phyloP scores from a whole-genome alignment of 2,113 vertebrate genomes.

The Leptosomus discolor region DNA sequence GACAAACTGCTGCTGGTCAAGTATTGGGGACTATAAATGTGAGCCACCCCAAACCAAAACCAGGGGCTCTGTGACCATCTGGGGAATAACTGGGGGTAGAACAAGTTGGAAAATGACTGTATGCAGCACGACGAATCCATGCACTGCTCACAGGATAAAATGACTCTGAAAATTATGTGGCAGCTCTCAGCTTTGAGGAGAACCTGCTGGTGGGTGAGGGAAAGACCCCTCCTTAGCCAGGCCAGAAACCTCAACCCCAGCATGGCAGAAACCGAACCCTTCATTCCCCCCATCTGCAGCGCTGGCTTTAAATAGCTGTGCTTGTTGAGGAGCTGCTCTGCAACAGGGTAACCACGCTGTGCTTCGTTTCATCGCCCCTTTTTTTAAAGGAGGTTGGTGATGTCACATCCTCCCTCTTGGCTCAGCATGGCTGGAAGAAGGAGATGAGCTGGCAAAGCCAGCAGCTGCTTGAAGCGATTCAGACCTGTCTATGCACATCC shows the following conservation, averaged over 20 bases:
- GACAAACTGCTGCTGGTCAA: not conserved
- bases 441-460: not conserved
- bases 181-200: not conserved
- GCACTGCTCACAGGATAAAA: not conserved
- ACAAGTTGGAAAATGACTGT: not conserved
- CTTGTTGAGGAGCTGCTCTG: not conserved
- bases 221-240: not conserved
- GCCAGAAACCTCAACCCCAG: not conserved
- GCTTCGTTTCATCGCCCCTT: not conserved
- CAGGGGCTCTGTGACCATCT: not conserved
- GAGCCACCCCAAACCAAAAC: not conserved
- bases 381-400: not conserved
- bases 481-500: slow-evolving; percentile 37
- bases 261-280: not conserved
- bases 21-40: rapidly evolving
- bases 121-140: not conserved
- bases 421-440: not conserved
- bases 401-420: not conserved
- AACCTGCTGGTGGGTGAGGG: not conserved
- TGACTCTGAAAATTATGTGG: not conserved
- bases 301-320: not conserved
- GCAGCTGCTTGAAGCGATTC: not conserved
- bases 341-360: rapidly evolving
- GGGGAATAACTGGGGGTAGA: not conserved
- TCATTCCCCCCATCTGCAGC: rapidly evolving